These are phyloP conservation scores for Agriopis aurantiaria DNA, from an alignment of 2,888 invertebrate species.

Conservation along the genomic window DNA sequence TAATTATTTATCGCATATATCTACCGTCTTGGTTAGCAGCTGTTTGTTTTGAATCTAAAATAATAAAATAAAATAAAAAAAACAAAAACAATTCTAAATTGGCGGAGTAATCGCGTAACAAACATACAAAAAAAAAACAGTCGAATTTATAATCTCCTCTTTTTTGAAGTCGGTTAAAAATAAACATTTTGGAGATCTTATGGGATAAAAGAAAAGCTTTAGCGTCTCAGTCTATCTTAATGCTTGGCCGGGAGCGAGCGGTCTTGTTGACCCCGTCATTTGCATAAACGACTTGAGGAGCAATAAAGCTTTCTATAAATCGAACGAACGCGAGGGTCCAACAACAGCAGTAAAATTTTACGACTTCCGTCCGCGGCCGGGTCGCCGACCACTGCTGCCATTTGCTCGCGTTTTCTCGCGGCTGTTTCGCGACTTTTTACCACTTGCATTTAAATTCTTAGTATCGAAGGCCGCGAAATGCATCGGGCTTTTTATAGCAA, in stretches of 20 bases:
- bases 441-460: constrained; percentile 21
- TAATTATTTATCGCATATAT: no score
- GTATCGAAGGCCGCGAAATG: constrained; percentile 43
- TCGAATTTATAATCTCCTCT: no score
- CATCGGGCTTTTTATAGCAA: constrained; percentile 58
- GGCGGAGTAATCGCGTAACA: no score
- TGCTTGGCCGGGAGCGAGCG: constrained; percentile 34
- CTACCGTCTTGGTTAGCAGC: no score
- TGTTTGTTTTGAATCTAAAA: no score
- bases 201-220: no score
- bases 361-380: constrained; percentile 62
- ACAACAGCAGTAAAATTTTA: constrained; percentile 65
- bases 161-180: no score
- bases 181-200: no score
- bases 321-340: constrained; percentile 55
- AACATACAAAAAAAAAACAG: no score
- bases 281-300: constrained; percentile 53
- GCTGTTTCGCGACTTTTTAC: constrained; percentile 32
- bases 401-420: constrained; percentile 48
- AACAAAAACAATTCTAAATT: no score
- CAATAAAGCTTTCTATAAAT: constrained; percentile 70
- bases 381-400: constrained; percentile 41
- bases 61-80: no score
- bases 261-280: constrained; percentile 58
- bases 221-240: background rate